These are phyloP conservation scores for Papilio polytes DNA, from an alignment of 1,140 invertebrate species.

Conservation along the genomic window DNA sequence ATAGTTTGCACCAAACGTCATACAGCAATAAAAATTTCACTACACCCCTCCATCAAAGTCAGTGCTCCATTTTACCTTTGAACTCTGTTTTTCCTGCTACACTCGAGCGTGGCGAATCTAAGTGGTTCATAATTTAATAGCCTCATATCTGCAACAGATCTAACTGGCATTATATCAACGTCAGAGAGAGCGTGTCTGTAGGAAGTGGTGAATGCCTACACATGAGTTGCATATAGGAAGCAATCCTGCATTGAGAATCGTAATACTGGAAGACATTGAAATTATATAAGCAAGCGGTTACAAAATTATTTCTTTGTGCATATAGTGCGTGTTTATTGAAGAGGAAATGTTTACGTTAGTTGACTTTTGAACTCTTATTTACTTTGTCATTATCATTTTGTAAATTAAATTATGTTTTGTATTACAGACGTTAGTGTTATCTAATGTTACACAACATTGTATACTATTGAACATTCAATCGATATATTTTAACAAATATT, in stretches of 20 bases:
- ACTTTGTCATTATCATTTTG: slow-evolving; percentile 32
- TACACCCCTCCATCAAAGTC: slow-evolving; percentile 32
- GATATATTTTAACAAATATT: slow-evolving; percentile 1
- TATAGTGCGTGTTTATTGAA: slow-evolving; percentile 34
- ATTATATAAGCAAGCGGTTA: slow-evolving; percentile 36
- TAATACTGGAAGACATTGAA: slow-evolving; percentile 40
- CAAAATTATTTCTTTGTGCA: slow-evolving; percentile 39
- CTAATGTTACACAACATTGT: background rate
- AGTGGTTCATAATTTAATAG: slow-evolving; percentile 50
- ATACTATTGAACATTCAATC: background rate
- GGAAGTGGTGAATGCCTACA: slow-evolving; percentile 56
- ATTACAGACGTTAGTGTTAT: slow-evolving; percentile 2
- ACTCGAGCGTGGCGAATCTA: slow-evolving; percentile 34
- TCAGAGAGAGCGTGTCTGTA: slow-evolving; percentile 52
- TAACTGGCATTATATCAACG: slow-evolving; percentile 58
- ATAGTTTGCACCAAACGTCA: slow-evolving; percentile 29
- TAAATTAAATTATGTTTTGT: slow-evolving; percentile 34
- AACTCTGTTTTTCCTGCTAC: slow-evolving; percentile 38
- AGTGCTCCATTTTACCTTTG: slow-evolving; percentile 41
- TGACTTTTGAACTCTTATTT: slow-evolving; percentile 33
- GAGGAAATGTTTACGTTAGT: slow-evolving; percentile 31
- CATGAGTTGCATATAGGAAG: slow-evolving; percentile 51
- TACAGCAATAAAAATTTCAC: slow-evolving; percentile 33
- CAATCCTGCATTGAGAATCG: slow-evolving; percentile 40
- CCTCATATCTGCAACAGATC: slow-evolving; percentile 50